Evolutionary conservation across 2,888 invertebrate genomes (phyloP).

Genomic region (Eilema depressum): DNA sequence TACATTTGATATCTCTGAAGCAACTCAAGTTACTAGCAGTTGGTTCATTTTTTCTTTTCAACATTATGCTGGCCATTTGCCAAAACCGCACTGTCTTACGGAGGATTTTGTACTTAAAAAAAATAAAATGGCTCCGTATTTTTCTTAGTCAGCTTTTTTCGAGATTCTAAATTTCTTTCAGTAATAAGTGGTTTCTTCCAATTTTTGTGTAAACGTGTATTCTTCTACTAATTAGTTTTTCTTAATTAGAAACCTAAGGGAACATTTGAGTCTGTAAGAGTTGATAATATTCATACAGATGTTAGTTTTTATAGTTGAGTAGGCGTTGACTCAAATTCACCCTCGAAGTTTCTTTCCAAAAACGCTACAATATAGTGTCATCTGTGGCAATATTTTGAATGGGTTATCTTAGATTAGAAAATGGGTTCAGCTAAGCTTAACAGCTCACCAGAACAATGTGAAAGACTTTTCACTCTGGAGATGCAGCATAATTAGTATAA

Average conservation of each 20-base stretch:
- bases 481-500: no score
- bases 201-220: constrained; percentile 4
- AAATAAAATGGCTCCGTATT: constrained; percentile 23
- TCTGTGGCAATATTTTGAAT: no score
- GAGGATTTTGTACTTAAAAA: constrained; percentile 41
- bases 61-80: constrained; percentile 40
- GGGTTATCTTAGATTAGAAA: no score
- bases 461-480: no score
- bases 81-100: constrained; percentile 37
- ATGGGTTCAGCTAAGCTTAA: no score
- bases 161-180: constrained; percentile 9
- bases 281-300: not conserved
- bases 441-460: no score
- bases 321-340: no score
- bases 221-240: constrained; percentile 4
- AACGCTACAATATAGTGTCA: no score
- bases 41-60: constrained; percentile 39
- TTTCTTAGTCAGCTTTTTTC: constrained; percentile 19
- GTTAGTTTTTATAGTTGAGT: not conserved
- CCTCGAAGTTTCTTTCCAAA: no score
- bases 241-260: not conserved
- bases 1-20: constrained; percentile 33
- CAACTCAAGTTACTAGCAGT: constrained; percentile 38
- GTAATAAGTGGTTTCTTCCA: not conserved
- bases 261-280: not conserved